Evolutionary conservation across 2,797 vertebrate genomes (phyloP), one percentile per base, ranked within the genome.

Genomic region (Halcyon smyrnensis): DNA sequence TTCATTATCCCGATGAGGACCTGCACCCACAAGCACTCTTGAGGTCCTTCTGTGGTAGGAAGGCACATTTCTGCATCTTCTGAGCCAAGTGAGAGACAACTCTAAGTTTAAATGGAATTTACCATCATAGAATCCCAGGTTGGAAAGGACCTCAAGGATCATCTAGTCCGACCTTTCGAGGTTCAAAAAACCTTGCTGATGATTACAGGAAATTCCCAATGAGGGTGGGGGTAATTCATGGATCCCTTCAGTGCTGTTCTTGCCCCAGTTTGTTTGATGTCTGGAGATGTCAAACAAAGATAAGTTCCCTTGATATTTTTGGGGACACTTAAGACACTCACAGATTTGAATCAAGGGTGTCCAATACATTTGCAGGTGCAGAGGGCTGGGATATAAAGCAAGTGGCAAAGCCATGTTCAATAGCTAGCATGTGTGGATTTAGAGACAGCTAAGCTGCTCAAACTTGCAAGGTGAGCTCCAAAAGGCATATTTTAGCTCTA

Each of bases 11-110:
- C 54, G 36, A n/a, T 37, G 46, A 37, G 7, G 23, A 6, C 12
- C 28, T 15, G 30, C 27, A 51, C 21, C 6, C 16, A 67, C 51
- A 16, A 60, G 27, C 0, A 2, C 16, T 71, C 15, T 14, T 63
- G 43, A 67, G 7, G 8, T 62, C 28, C 13, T 75, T 46, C 27
- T 57, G 21, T 15, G 7, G 79, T 34, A 57, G 21, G 21, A 87
- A 62, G 15, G 12, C 19, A 37, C 24, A 8, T n/a, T 87, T 45
- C 54, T 83, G 45, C 8, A 21, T 53, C 60, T 77, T 88, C 43
- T 6, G 2, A 63, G 13, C n/a, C 39, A 43, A 68, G 14, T 0
- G 0, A 84, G 37, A 30, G 23, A 24, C 17, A 80, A 24, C 5
- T n/a, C 13, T 10, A 36, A 75, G 6, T 10, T 64, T 36, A 50